A percentile compares a stretch with the other conserved stretches of the same genome.
phyloP scores from a whole-genome alignment of 2,797 vertebrate genomes.

The Fundulus diaphanus region DNA sequence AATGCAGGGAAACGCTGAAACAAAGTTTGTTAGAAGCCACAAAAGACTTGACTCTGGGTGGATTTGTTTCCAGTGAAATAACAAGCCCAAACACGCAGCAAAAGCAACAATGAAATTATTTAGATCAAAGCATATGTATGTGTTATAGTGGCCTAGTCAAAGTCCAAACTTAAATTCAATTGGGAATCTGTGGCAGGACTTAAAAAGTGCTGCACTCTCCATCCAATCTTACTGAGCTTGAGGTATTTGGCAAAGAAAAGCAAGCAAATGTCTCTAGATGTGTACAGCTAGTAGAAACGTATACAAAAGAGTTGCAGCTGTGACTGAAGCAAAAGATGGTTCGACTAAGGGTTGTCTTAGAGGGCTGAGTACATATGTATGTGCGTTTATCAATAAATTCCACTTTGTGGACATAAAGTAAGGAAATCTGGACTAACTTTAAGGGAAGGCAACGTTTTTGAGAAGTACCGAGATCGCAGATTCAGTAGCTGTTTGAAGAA shows the following conservation, averaged over 20 bases:
- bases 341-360: not conserved
- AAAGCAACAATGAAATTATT: not conserved
- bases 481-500: not conserved
- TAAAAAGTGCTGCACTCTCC: not conserved
- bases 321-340: not conserved
- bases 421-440: not conserved
- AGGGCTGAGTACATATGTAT: not conserved
- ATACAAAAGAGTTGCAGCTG: too few relatives aligned
- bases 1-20: not conserved
- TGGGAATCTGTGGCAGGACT: not conserved
- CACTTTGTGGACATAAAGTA: not conserved
- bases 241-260: not conserved
- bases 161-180: not conserved
- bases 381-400: not conserved
- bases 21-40: not conserved
- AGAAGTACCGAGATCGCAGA: not conserved
- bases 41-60: not conserved
- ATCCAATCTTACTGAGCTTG: not conserved
- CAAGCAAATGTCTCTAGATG: not conserved
- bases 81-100: not conserved
- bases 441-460: not conserved
- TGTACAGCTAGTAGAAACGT: not conserved
- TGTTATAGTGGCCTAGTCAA: not conserved
- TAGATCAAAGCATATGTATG: not conserved
- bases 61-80: not conserved